These are phyloP conservation scores for Pan troglodytes DNA, from an alignment of 2,113 vertebrate genomes.

Conservation along the genomic window DNA sequence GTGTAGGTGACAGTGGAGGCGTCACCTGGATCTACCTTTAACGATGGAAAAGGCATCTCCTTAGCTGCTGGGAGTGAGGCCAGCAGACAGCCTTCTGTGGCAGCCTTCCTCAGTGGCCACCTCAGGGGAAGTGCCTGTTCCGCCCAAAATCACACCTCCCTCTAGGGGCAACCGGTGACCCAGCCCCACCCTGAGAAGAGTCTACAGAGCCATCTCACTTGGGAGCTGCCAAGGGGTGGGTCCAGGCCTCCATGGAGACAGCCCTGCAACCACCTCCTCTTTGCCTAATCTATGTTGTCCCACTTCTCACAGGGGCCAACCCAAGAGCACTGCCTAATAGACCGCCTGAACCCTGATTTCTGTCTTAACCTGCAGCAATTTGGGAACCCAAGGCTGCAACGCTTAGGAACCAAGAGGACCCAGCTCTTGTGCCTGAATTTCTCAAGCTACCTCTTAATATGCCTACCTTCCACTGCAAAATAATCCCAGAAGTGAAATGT, in stretches of 20 bases:
- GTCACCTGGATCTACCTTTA: background rate
- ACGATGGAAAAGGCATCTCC: background rate
- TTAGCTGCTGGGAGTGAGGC: background rate
- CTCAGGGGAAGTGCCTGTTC: background rate
- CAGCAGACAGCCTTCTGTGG: accelerated
- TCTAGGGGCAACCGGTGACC: accelerated
- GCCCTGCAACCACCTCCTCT: background rate
- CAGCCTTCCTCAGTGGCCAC: accelerated
- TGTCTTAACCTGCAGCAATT: accelerated
- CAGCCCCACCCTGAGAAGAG: background rate
- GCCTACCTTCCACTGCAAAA: background rate
- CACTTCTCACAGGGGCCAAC: accelerated
- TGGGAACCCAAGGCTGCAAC: accelerated
- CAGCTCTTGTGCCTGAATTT: no score
- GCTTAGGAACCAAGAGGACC: no score
- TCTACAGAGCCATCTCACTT: accelerated
- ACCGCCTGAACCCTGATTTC: accelerated
- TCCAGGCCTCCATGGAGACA: accelerated
- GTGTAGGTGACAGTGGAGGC: accelerated
- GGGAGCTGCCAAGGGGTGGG: accelerated
- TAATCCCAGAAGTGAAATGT: background rate
- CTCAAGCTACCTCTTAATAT: accelerated
- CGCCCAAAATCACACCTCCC: accelerated
- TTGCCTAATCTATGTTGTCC: accelerated
- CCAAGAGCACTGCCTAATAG: accelerated